Conservation (phyloP, 92 coral and sea anemone genomes). For the Zoanthus gigantus region DNA sequence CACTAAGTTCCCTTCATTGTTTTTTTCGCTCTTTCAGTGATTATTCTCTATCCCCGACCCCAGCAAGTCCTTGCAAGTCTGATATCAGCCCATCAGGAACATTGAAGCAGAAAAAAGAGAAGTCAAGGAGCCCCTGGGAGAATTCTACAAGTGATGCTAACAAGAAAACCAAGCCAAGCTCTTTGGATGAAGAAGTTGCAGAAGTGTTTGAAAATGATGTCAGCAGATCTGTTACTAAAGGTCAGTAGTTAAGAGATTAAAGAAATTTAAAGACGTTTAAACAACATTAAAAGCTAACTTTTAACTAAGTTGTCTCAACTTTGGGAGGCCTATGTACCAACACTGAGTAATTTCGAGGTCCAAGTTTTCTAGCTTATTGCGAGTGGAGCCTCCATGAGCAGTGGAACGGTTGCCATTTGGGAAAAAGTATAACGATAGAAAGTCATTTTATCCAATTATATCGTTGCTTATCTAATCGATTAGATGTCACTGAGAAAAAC, state of each 20-base stretch:
- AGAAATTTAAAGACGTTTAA: background rate
- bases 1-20: background rate
- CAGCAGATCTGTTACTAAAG: background rate
- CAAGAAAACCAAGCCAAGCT: background rate
- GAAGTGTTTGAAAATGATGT: slow-evolving; percentile 37
- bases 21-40: slow-evolving; percentile 15
- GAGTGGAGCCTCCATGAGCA: too few species aligned
- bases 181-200: slow-evolving; percentile 33
- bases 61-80: slow-evolving; percentile 40
- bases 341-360: too few species aligned
- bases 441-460: too few species aligned
- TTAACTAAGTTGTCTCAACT: too few species aligned
- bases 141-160: slow-evolving; percentile 23
- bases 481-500: too few species aligned
- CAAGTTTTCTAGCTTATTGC: too few species aligned
- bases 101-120: slow-evolving; percentile 63
- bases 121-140: slow-evolving; percentile 72
- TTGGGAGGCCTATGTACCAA: too few species aligned
- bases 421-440: too few species aligned
- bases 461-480: too few species aligned
- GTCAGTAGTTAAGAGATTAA: background rate
- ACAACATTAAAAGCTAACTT: too few species aligned
- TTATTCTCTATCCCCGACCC: slow-evolving; percentile 39
- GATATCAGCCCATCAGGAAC: slow-evolving; percentile 88
- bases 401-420: too few species aligned